Evolutionary conservation across 1,140 invertebrate species (phyloP).

Genomic region (Drosophila rhopaloa): DNA sequence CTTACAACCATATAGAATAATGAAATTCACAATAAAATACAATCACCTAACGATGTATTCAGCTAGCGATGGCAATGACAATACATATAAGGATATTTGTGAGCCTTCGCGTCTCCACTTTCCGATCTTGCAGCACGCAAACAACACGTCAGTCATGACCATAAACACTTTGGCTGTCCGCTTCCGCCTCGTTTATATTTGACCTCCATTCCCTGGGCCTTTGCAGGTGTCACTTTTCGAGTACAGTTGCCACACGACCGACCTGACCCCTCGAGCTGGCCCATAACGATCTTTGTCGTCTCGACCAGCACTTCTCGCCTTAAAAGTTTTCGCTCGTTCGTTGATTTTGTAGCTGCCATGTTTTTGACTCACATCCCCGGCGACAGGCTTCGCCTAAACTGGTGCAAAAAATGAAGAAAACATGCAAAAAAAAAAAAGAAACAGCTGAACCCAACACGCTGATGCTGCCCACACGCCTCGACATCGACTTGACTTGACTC

Average conservation of each 20-base stretch:
- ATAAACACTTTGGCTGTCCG: constrained; percentile 22
- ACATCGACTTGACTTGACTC: constrained; percentile 45
- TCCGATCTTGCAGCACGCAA: constrained; percentile 24
- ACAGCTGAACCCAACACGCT: constrained; percentile 39
- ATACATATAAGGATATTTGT: constrained; percentile 14
- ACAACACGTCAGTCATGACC: constrained; percentile 33
- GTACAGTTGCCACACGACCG: constrained; percentile 48
- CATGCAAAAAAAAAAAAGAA: constrained; percentile 32
- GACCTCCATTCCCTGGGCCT: constrained; percentile 30
- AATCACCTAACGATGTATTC: neutral
- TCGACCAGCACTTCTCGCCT: constrained; percentile 25
- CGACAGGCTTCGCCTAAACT: constrained; percentile 45
- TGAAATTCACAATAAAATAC: neutral
- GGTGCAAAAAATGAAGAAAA: constrained; percentile 41
- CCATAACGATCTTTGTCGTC: constrained; percentile 37
- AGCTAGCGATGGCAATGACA: neutral
- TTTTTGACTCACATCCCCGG: constrained; percentile 39
- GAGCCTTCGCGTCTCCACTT: neutral
- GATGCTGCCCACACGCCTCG: constrained; percentile 43
- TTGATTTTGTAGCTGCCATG: constrained; percentile 43
- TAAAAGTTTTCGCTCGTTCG: constrained; percentile 23
- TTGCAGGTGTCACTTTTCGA: constrained; percentile 49
- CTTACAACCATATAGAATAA: neutral
- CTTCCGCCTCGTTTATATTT: constrained; percentile 38
- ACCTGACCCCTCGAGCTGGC: constrained; percentile 28